phyloP scores from a whole-genome alignment of 1,140 invertebrate genomes.

The Bombus pascuorum region DNA sequence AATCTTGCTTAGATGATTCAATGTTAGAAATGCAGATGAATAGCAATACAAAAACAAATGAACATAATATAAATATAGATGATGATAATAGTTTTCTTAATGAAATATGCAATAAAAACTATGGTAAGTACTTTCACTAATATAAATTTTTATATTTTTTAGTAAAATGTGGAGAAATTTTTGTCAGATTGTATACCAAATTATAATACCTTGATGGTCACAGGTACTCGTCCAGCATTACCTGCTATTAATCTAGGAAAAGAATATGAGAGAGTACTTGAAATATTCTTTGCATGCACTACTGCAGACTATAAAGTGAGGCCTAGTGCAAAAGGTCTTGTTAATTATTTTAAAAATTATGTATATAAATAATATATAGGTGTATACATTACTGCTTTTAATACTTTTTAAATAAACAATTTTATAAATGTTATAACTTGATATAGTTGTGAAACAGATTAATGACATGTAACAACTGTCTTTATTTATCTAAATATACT shows the following conservation, averaged over 20 bases:
- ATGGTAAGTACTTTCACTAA: constrained; percentile 59
- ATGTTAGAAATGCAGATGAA: background rate
- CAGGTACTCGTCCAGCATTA: constrained; percentile 87
- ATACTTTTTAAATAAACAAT: constrained; percentile 22
- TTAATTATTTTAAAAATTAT: constrained; percentile 75
- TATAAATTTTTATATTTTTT: too few relatives aligned
- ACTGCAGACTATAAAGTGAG: constrained; percentile 84
- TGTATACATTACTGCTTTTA: background rate
- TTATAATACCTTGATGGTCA: constrained; percentile 44
- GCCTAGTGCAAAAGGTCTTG: constrained; percentile 84
- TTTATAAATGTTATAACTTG: constrained; percentile 32
- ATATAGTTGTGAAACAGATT: background rate
- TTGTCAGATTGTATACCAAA: constrained; percentile 29
- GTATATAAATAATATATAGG: constrained; percentile 36
- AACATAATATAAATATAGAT: constrained; percentile 40
- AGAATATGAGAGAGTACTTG: constrained; percentile 86
- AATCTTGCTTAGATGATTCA: constrained; percentile 67
- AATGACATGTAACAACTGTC: background rate
- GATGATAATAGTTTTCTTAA: constrained; percentile 42
- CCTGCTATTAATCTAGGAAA: constrained; percentile 85
- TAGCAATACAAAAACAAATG: background rate
- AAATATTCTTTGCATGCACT: constrained; percentile 89
- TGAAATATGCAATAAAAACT: constrained; percentile 46
- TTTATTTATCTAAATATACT: background rate
- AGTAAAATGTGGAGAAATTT: background rate